Percentiles rank a stretch among this genome's conserved stretches.
Conservation (phyloP, 1,140 invertebrate genomes). For the Tyrophagus putrescentiae region DNA sequence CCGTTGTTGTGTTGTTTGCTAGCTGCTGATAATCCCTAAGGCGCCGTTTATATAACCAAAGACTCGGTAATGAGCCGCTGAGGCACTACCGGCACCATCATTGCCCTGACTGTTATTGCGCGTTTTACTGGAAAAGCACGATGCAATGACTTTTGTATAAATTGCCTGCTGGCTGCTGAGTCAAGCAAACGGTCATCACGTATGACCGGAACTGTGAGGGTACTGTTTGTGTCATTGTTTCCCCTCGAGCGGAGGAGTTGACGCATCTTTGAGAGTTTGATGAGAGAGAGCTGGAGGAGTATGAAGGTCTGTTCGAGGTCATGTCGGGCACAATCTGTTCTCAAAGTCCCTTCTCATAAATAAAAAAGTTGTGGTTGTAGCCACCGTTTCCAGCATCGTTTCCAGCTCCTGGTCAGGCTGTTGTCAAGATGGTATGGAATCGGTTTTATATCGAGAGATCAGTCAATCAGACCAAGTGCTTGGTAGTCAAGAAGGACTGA, state of each 20-base stretch:
- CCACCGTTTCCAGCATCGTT: neutral
- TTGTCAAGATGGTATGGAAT: neutral
- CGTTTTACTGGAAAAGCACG: no score
- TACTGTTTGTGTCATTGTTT: no score
- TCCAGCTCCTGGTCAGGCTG: constrained; percentile 5
- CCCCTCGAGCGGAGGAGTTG: neutral
- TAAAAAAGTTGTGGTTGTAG: neutral
- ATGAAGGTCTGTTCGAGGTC: neutral
- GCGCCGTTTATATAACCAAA: no score
- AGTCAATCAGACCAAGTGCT: neutral
- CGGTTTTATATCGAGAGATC: neutral
- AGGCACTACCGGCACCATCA: no score
- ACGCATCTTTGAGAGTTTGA: neutral
- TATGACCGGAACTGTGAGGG: neutral
- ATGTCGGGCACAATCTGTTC: constrained; percentile 13
- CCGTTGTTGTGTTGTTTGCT: no score
- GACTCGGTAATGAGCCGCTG: no score
- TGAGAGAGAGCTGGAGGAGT: neutral
- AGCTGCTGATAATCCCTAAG: no score
- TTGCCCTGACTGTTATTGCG: no score
- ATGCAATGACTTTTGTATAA: neutral
- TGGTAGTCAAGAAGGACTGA: neutral
- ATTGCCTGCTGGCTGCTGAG: neutral
- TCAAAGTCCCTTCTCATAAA: neutral
- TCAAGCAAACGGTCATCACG: no score